Evolutionary conservation across 2,797 vertebrate genomes (phyloP).

Genomic region (Tapera naevia): DNA sequence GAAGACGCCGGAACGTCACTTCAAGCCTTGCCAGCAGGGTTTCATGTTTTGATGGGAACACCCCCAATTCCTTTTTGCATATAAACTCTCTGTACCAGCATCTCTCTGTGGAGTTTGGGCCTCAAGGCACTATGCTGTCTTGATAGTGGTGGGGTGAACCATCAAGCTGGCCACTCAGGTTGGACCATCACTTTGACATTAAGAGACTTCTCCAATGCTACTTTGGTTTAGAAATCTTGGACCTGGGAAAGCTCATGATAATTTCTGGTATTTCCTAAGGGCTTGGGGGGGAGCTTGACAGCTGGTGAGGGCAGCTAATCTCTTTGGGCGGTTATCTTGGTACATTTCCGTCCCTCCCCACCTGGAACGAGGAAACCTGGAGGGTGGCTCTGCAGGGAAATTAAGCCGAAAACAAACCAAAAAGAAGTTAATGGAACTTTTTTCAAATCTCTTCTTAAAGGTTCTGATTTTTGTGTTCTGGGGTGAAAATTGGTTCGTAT

Average conservation of each 20-base stretch:
- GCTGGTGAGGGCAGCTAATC: conserved; percentile 57
- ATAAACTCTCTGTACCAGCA: conserved; percentile 68
- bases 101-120: conserved; percentile 64
- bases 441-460: conserved; percentile 70
- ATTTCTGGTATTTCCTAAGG: conserved; percentile 69
- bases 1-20: conserved; percentile 52
- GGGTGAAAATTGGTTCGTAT: conserved; percentile 58
- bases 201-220: conserved; percentile 73
- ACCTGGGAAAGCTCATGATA: conserved; percentile 59
- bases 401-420: conserved; percentile 72
- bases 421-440: conserved; percentile 73
- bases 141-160: conserved; percentile 66
- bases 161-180: conserved; percentile 71
- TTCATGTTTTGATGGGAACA: conserved; percentile 66
- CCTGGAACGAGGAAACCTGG: conserved; percentile 64
- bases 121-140: conserved; percentile 64
- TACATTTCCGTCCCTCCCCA: conserved; percentile 62
- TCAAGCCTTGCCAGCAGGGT: conserved; percentile 70
- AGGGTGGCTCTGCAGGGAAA: conserved; percentile 68
- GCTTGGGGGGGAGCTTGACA: conserved; percentile 59
- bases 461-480: conserved; percentile 67
- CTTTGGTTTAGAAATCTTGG: conserved; percentile 70
- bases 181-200: conserved; percentile 65
- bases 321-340: conserved; percentile 43
- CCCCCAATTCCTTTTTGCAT: conserved; percentile 60